Percentiles rank a stretch among this genome's conserved stretches.
These are phyloP conservation scores for Zenarchopterus dispar DNA, from an alignment of 2,797 vertebrate genomes.

Conservation along the genomic window DNA sequence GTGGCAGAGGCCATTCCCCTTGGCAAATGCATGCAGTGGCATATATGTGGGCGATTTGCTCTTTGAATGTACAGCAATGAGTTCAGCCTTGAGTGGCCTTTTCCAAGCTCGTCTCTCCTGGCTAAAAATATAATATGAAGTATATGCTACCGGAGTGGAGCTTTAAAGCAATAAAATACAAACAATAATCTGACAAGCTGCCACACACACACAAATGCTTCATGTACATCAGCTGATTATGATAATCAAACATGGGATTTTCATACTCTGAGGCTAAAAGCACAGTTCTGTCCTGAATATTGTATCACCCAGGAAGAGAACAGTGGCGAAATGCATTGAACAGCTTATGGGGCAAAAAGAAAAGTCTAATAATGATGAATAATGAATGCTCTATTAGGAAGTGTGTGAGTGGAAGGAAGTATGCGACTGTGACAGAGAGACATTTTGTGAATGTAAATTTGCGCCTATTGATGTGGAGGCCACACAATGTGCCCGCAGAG, in stretches of 20 bases:
- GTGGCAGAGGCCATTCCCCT: constrained; percentile 55
- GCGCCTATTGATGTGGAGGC: constrained; percentile 37
- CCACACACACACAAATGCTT: constrained; percentile 21
- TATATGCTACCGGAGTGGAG: constrained; percentile 53
- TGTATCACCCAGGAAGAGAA: constrained; percentile 73
- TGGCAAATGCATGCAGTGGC: constrained; percentile 60
- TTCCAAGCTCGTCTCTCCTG: constrained; percentile 60
- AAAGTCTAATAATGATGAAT: constrained; percentile 80
- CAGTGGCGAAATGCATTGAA: constrained; percentile 62
- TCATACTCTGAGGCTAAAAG: constrained; percentile 78
- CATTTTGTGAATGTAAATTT: constrained; percentile 20
- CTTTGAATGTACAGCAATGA: constrained; percentile 75
- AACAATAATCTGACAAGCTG: constrained; percentile 53
- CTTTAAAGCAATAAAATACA: constrained; percentile 62
- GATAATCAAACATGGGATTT: constrained; percentile 79
- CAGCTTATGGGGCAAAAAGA: constrained; percentile 73
- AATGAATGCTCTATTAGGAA: constrained; percentile 69
- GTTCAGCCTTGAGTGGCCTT: constrained; percentile 74
- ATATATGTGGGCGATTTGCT: constrained; percentile 77
- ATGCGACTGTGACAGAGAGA: constrained; percentile 32
- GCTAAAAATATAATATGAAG: constrained; percentile 72
- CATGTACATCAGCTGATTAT: constrained; percentile 77
- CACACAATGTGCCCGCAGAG: constrained; percentile 56
- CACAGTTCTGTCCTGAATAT: constrained; percentile 79
- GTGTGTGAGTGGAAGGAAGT: constrained; percentile 44